phyloP scores from a whole-genome alignment of 2,888 invertebrate species.

The Nasonia oneida region DNA sequence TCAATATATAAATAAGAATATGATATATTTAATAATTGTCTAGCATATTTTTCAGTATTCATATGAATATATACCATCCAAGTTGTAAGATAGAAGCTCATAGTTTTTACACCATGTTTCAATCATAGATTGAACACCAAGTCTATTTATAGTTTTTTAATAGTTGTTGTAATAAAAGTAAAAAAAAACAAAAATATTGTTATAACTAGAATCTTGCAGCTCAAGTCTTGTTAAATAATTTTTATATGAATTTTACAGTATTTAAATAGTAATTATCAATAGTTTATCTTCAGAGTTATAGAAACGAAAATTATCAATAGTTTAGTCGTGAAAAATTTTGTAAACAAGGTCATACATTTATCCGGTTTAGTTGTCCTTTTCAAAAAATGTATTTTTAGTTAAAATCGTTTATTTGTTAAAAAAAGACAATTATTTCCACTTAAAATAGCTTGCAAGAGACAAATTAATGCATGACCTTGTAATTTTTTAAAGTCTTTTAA shows the following conservation, averaged over 20 bases:
- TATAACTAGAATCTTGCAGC: slow-evolving; percentile 20
- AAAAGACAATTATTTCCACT: background rate
- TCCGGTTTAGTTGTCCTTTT: background rate
- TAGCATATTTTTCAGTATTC: slow-evolving; percentile 2
- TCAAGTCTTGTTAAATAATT: slow-evolving; percentile 23
- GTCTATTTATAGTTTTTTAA: slow-evolving; percentile 25
- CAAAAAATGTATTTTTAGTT: background rate
- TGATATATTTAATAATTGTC: slow-evolving; percentile 10
- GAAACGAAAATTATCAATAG: slow-evolving; percentile 16
- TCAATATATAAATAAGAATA: slow-evolving; percentile 24
- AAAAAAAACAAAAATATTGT: slow-evolving; percentile 11
- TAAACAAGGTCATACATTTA: slow-evolving; percentile 26
- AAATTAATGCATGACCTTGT: slow-evolving; percentile 30
- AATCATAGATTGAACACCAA: slow-evolving; percentile 19
- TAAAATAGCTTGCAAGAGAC: background rate
- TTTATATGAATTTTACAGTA: slow-evolving; percentile 33
- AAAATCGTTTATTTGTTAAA: background rate
- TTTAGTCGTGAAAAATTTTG: slow-evolving; percentile 2
- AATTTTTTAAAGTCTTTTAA: slow-evolving; percentile 12
- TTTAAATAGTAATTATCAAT: slow-evolving; percentile 30
- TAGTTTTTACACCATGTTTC: background rate
- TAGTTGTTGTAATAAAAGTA: slow-evolving; percentile 42
- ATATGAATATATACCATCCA: background rate
- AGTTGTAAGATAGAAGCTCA: background rate
- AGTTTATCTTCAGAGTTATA: background rate